These are phyloP conservation scores for Nemoura dubitans DNA, from an alignment of 2,888 invertebrate species.

Conservation along the genomic window DNA sequence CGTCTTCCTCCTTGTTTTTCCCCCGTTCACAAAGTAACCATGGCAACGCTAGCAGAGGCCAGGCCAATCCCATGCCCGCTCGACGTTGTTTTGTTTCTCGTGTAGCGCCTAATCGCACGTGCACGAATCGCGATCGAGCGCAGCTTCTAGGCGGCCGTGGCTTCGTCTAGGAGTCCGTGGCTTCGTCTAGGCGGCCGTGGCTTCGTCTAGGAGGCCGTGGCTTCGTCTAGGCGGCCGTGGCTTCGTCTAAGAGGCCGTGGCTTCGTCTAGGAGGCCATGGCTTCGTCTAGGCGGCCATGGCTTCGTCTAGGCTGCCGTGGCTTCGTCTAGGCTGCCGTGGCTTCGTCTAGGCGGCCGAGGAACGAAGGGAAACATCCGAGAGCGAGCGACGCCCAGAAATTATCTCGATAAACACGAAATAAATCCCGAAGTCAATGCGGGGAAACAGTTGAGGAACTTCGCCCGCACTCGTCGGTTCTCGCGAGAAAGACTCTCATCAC, in stretches of 20 bases:
- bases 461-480: too few relatives aligned
- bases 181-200: background rate
- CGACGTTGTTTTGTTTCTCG: background rate
- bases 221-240: background rate
- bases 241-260: too few relatives aligned
- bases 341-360: background rate
- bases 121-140: background rate
- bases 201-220: background rate
- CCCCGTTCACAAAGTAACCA: background rate
- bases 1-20: background rate
- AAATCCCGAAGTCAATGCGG: too few relatives aligned
- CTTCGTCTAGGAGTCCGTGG: too few relatives aligned
- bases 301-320: background rate
- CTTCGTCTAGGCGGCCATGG: background rate
- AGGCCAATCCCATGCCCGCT: background rate
- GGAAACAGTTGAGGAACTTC: too few relatives aligned
- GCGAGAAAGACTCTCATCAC: too few relatives aligned
- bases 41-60: background rate
- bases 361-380: too few relatives aligned
- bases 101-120: background rate
- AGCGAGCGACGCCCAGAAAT: background rate
- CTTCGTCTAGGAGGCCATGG: too few relatives aligned
- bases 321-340: background rate
- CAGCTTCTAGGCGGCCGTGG: background rate
- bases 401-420: background rate